Evolutionary conservation across 2,113 vertebrate species (phyloP).

Genomic region (Zingel zingel): DNA sequence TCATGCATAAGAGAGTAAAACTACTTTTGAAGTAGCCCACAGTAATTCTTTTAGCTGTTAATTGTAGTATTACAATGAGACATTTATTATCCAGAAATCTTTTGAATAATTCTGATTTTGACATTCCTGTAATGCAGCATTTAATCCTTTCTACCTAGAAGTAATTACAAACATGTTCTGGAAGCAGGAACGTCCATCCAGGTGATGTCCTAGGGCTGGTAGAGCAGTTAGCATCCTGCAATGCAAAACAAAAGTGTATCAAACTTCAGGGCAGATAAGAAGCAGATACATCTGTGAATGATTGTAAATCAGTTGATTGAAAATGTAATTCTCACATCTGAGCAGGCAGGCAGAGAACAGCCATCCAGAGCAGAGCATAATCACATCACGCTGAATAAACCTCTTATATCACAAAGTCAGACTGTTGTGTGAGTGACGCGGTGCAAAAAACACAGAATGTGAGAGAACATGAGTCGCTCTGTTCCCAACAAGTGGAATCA

Average conservation of each 20-base stretch:
- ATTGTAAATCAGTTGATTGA: constrained; percentile 24
- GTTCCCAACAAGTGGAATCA: background rate
- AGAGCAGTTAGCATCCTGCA: background rate
- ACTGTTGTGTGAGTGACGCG: constrained; percentile 54
- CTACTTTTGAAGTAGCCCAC: background rate
- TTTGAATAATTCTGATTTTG: background rate
- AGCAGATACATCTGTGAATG: constrained; percentile 4
- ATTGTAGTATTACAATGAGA: background rate
- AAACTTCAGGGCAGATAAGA: background rate
- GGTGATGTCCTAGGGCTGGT: background rate
- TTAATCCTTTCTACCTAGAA: background rate
- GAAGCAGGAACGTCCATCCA: background rate
- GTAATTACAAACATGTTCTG: background rate
- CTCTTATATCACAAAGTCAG: constrained; percentile 47
- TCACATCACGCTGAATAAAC: constrained; percentile 49
- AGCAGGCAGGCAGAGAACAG: constrained; percentile 32
- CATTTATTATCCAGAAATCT: background rate
- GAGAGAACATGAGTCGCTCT: constrained; percentile 28
- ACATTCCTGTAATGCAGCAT: background rate
- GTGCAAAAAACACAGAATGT: constrained; percentile 51
- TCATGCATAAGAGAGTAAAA: background rate
- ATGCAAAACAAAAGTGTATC: background rate
- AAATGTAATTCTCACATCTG: constrained; percentile 45
- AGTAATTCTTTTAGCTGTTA: background rate
- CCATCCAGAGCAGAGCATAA: constrained; percentile 29